Base-by-base conservation (phyloP, 2,113 vertebrate genomes). In the Bos javanicus region DNA sequence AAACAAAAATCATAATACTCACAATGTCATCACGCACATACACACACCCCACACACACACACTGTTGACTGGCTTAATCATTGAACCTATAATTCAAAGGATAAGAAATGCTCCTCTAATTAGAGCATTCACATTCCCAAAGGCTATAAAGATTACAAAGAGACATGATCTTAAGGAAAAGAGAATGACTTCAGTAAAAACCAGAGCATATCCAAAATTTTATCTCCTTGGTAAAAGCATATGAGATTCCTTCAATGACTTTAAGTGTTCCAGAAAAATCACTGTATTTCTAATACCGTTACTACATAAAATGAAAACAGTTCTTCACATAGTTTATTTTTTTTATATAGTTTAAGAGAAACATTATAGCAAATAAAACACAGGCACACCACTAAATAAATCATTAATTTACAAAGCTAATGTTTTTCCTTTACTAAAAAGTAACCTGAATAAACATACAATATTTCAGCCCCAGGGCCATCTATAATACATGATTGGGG, bases 111-210 rank as follows among this genome's bases (percentile, higher is more conserved):
- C 7, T 91, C 30, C 33, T 94, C 28, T 93, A 91, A 89, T 59
- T 90, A 94, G 39, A 91, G 96, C 10, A 95, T n/a, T 48, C 60
- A 93, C 16, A 25, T 85, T 83, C 86, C 56, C 16, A 62, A 71
- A 94, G 26, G 16, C 33, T 76, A 13, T 36, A 88, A 90, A 59
- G 6, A 97, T 50, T 62, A 11, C 82, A 92, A 90, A 33, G 16
- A 93, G 76, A 88, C 26, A 88, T 6, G 12, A 86, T 90, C 56
- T 93, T 92, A 95, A 86, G 25, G 46, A 28, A 96, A 96, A 94
- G 5, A 88, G 3, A 95, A 87, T 50, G 62, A 88, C 33, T 87
- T 80, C 54, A 94, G 60, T 93, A 95, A 97, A 94, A 97, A 95
- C 21, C 39, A 97, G 43, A 96, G 10, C 21, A 64, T 86, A 7